Conservation (phyloP, 2,888 invertebrate species). For the Trachelus tabidus region DNA sequence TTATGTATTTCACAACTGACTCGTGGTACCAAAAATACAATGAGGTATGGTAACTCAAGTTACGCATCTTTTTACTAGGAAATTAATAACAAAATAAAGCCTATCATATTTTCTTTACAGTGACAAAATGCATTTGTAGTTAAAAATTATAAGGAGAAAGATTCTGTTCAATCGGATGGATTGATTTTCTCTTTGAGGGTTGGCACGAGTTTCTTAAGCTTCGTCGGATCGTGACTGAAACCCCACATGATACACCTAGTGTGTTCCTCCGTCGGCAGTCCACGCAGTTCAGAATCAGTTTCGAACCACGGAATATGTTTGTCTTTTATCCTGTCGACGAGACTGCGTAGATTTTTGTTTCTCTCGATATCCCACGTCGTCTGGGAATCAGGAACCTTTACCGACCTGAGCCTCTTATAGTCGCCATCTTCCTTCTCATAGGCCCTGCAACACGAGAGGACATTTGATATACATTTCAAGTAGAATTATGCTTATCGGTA, state of each 20-base stretch:
- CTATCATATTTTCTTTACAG: neutral
- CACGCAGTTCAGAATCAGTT: slow-evolving; percentile 75
- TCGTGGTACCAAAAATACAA: neutral
- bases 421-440: slow-evolving; percentile 76
- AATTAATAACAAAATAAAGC: neutral
- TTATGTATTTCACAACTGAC: too few species aligned
- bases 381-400: slow-evolving; percentile 69
- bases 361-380: slow-evolving; percentile 82
- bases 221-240: slow-evolving; percentile 78
- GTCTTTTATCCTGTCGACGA: slow-evolving; percentile 68
- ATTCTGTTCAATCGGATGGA: slow-evolving; percentile 13
- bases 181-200: slow-evolving; percentile 38
- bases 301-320: slow-evolving; percentile 66
- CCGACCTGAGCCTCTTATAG: slow-evolving; percentile 79
- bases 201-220: slow-evolving; percentile 72
- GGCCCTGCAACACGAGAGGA: slow-evolving; percentile 60
- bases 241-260: slow-evolving; percentile 79
- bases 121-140: neutral
- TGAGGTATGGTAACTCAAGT: neutral
- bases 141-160: slow-evolving; percentile 9
- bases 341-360: slow-evolving; percentile 69
- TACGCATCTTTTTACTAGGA: neutral
- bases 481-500: neutral
- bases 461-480: neutral
- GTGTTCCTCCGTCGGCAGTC: slow-evolving; percentile 77